These are phyloP conservation scores for Perizoma affinitatum DNA, from an alignment of 2,888 invertebrate species.

Conservation along the genomic window DNA sequence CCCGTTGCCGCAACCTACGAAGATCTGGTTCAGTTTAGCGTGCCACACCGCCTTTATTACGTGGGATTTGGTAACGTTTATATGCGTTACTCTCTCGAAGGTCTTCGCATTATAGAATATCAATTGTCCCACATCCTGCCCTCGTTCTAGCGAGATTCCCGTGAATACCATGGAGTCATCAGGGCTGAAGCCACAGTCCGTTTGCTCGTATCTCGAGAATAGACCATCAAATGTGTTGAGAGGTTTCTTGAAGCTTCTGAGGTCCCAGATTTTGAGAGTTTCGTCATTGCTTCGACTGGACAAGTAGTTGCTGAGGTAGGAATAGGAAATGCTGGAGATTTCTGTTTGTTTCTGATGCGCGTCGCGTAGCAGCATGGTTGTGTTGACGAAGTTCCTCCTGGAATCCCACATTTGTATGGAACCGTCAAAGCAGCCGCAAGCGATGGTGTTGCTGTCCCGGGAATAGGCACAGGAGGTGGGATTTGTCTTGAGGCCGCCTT, in stretches of 20 bases:
- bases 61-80: conserved; percentile 91
- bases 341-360: conserved; percentile 93
- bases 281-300: conserved; percentile 95
- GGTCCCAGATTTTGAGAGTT: conserved; percentile 97
- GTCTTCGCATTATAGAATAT: conserved; percentile 92
- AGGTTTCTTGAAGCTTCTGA: conserved; percentile 91
- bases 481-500: conserved; percentile 93
- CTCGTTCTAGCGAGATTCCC: conserved; percentile 91
- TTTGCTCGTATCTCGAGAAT: conserved; percentile 93
- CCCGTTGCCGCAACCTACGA: conserved; percentile 96
- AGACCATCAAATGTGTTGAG: conserved; percentile 87
- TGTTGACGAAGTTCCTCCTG: conserved; percentile 94
- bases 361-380: conserved; percentile 89
- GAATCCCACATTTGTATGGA: conserved; percentile 99
- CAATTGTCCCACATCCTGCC: conserved; percentile 86
- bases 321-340: conserved; percentile 93
- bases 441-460: conserved; percentile 93
- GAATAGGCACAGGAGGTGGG: conserved; percentile 94
- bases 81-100: conserved; percentile 88
- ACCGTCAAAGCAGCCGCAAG: conserved; percentile 97
- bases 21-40: conserved; percentile 98
- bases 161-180: conserved; percentile 95
- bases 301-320: conserved; percentile 91
- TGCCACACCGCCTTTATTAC: conserved; percentile 97
- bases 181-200: conserved; percentile 94